These are phyloP conservation scores for Ganaspis sp. DNA, from an alignment of 1,140 invertebrate species.

Conservation along the genomic window DNA sequence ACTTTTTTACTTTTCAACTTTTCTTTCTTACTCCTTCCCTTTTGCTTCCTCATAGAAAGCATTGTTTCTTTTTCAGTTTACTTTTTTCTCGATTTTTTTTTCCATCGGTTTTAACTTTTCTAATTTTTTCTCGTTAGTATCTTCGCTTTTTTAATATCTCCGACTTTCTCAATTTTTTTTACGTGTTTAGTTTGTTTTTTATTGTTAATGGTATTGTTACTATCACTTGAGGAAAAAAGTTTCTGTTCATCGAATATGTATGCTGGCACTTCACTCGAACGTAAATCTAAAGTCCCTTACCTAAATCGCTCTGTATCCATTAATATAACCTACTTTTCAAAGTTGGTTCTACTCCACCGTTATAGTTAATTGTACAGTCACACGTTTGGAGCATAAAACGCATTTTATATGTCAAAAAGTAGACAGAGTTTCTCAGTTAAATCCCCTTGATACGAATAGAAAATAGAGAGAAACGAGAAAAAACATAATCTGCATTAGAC, in stretches of 20 bases:
- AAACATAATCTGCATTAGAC: conserved; percentile 56
- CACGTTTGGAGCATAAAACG: conserved; percentile 45
- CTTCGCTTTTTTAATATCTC: too few relatives aligned
- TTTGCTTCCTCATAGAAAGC: too few relatives aligned
- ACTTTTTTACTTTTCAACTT: too few relatives aligned
- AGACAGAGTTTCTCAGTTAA: not conserved
- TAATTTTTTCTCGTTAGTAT: too few relatives aligned
- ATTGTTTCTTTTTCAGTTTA: too few relatives aligned
- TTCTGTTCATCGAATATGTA: not conserved
- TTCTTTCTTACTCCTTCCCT: too few relatives aligned
- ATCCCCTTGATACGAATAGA: conserved; percentile 7
- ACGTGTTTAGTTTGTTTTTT: not conserved
- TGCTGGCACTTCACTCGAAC: not conserved
- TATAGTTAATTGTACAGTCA: conserved; percentile 56
- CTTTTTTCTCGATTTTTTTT: too few relatives aligned
- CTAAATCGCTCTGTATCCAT: conserved; percentile 31
- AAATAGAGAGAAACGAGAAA: conserved; percentile 42
- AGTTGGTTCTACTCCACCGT: conserved; percentile 46
- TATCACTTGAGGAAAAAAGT: not conserved
- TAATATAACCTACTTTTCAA: conserved; percentile 51
- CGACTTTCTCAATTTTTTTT: too few relatives aligned
- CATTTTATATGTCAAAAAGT: conserved; percentile 4
- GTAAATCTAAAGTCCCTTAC: conserved; percentile 33
- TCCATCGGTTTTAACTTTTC: too few relatives aligned
- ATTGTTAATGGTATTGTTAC: not conserved